phyloP scores from a whole-genome alignment of 2,113 vertebrate genomes.

The Antennarius striatus region DNA sequence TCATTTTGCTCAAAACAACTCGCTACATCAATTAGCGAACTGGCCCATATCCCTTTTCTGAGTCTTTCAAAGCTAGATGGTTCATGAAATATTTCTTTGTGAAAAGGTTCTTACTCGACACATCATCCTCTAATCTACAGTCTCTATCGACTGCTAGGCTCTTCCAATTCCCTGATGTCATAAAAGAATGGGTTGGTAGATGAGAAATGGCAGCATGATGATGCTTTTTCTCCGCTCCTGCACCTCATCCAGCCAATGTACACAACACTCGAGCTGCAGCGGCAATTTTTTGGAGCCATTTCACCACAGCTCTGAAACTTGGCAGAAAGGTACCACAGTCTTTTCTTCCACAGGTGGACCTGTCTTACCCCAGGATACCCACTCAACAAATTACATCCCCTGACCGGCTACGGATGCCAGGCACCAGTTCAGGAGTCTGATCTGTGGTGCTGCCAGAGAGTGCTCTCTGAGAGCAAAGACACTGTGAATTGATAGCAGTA shows the following conservation, averaged over 20 bases:
- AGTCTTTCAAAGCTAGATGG: conserved; percentile 22
- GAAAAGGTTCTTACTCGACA: not conserved
- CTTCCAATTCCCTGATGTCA: conserved; percentile 25
- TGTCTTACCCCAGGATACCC: conserved; percentile 43
- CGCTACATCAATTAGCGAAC: too few relatives aligned
- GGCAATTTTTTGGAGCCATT: conserved; percentile 34
- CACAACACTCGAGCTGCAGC: conserved; percentile 18
- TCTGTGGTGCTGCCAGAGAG: conserved; percentile 25
- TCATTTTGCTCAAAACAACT: too few relatives aligned
- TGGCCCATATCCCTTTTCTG: not conserved
- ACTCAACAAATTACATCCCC: conserved; percentile 57
- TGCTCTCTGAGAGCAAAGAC: conserved; percentile 30
- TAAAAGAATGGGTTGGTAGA: conserved; percentile 15
- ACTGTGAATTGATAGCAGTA: conserved; percentile 54
- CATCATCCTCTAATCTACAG: conserved; percentile 20
- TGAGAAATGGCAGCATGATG: conserved; percentile 25
- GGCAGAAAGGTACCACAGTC: conserved; percentile 27
- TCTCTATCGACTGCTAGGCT: conserved; percentile 12
- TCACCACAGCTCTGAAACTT: conserved; percentile 35
- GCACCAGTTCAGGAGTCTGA: conserved; percentile 27
- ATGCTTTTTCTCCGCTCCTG: conserved; percentile 7
- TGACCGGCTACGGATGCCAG: conserved; percentile 33
- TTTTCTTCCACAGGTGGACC: conserved; percentile 42
- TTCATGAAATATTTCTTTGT: conserved; percentile 26
- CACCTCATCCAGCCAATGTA: conserved; percentile 8